phyloP scores from a whole-genome alignment of 2,113 vertebrate species.

The Glaucomys volans region DNA sequence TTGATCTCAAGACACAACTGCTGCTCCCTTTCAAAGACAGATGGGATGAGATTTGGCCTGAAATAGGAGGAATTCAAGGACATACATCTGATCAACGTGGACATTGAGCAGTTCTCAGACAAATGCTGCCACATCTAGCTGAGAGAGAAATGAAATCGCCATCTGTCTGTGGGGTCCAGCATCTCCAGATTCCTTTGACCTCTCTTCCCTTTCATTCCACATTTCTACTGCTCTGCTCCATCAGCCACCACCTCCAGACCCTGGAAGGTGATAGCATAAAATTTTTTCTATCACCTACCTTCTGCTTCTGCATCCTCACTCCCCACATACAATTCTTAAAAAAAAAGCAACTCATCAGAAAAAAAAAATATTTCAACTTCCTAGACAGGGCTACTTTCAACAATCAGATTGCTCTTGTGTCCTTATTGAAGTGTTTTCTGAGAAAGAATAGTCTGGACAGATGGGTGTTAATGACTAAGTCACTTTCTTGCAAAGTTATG shows the following conservation, averaged over 20 bases:
- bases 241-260: not conserved
- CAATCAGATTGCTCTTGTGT: not conserved
- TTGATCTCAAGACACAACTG: not conserved
- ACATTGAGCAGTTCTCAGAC: not conserved
- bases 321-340: not conserved
- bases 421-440: slow-evolving; percentile 19
- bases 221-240: not conserved
- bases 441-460: not conserved
- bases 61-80: not conserved
- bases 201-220: not conserved
- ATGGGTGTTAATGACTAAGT: slow-evolving; percentile 19
- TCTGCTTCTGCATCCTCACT: not conserved
- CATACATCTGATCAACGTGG: not conserved
- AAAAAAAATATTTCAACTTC: not conserved
- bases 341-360: not conserved
- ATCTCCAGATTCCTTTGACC: not conserved
- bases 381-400: not conserved
- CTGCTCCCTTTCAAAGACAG: not conserved
- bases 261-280: not conserved
- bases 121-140: not conserved
- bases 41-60: not conserved
- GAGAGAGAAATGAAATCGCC: not conserved
- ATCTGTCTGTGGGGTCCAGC: fast-evolving
- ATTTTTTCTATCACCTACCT: not conserved
- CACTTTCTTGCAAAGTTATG: slow-evolving; percentile 1